phyloP scores from a whole-genome alignment of 2,797 vertebrate species.

The Hipposideros larvatus region DNA sequence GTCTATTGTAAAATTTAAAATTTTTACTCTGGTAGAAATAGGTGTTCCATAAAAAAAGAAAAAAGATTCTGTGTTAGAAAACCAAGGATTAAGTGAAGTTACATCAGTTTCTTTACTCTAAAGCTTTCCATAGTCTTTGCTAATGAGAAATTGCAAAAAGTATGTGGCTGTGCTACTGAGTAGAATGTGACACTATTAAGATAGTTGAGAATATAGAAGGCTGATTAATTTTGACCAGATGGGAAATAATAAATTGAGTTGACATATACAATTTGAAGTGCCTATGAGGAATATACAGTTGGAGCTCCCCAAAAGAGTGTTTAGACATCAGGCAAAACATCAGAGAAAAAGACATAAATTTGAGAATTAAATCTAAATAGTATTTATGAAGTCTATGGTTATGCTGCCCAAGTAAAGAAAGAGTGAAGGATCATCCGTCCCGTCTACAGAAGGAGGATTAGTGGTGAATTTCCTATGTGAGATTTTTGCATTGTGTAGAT shows the following conservation, averaged over 20 bases:
- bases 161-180: neutral
- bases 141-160: neutral
- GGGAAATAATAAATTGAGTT: constrained; percentile 9
- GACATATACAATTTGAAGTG: neutral
- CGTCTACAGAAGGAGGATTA: neutral
- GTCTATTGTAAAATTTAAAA: neutral
- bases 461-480: neutral
- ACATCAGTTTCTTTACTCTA: neutral
- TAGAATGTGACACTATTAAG: neutral
- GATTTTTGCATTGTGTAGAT: neutral
- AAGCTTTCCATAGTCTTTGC: neutral
- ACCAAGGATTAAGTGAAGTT: neutral
- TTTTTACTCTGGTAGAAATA: neutral
- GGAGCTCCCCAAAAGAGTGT: neutral
- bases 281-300: neutral
- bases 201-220: neutral
- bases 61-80: neutral
- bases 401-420: neutral
- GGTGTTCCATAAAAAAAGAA: neutral
- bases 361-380: constrained; percentile 19
- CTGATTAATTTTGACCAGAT: neutral
- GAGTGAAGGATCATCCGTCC: neutral
- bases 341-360: neutral
- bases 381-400: neutral
- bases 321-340: neutral